These are phyloP conservation scores for Limnephilus lunatus DNA, from an alignment of 2,888 invertebrate species.

Conservation along the genomic window DNA sequence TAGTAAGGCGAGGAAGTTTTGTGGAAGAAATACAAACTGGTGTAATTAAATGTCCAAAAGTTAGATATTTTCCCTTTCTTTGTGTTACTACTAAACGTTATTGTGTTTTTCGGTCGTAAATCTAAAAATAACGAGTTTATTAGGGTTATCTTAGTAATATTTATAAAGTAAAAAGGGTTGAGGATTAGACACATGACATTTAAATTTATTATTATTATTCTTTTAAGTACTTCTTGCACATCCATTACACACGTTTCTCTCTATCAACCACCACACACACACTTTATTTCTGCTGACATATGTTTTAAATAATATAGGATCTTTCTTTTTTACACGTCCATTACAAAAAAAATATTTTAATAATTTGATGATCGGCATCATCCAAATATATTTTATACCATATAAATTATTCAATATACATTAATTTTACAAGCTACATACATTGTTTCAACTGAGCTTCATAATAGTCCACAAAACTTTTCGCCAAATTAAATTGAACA, in stretches of 20 bases:
- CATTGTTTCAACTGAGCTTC: neutral
- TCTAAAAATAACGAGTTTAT: neutral
- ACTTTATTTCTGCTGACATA: no score
- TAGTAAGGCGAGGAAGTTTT: slow-evolving; percentile 4
- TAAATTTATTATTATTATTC: neutral
- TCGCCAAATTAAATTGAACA: neutral
- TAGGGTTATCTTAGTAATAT: neutral
- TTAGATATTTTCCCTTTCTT: neutral
- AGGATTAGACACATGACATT: neutral
- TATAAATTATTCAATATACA: no score
- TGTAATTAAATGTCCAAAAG: neutral
- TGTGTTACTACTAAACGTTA: neutral
- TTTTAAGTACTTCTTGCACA: neutral
- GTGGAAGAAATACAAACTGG: neutral
- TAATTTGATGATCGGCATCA: neutral
- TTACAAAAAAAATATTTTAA: neutral
- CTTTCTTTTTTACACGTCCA: no score
- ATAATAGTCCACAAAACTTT: neutral
- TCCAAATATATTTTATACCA: no score
- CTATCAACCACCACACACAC: neutral
- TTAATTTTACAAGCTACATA: no score
- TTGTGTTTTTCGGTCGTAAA: neutral
- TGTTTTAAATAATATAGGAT: no score
- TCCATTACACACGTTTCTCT: neutral
- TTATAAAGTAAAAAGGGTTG: neutral